Conservation (phyloP, 2,888 invertebrate species). For the Nephrotoma guestfalica region DNA sequence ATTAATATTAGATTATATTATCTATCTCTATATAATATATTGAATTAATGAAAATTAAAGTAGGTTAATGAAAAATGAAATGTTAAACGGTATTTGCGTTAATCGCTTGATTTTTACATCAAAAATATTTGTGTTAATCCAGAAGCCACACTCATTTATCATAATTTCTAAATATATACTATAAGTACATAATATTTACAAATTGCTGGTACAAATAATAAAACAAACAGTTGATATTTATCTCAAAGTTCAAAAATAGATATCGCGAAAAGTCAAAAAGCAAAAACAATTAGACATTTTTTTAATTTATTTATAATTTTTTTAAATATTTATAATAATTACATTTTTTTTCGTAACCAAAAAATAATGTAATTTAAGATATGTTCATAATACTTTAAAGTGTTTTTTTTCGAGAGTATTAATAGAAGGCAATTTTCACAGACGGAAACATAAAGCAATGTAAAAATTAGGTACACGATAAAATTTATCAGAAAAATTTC, state of each 20-base stretch:
- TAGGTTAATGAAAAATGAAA: neutral
- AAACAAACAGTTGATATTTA: neutral
- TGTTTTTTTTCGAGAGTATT: neutral
- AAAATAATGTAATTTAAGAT: neutral
- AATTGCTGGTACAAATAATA: neutral
- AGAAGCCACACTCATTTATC: neutral
- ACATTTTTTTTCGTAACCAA: neutral
- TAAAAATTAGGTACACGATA: neutral
- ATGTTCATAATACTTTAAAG: neutral
- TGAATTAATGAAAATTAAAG: neutral
- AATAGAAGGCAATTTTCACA: neutral
- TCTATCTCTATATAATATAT: neutral
- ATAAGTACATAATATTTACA: neutral
- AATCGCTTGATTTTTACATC: neutral
- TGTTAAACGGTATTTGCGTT: neutral
- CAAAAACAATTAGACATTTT: neutral
- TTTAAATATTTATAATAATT: neutral
- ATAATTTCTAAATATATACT: neutral
- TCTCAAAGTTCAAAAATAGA: neutral
- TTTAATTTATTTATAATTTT: neutral
- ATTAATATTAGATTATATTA: neutral
- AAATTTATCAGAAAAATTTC: neutral
- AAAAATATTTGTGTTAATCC: neutral
- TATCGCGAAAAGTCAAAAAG: neutral
- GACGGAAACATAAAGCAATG: neutral